phyloP scores from a whole-genome alignment of 2,113 vertebrate genomes.

The Tachysurus fulvidraco region DNA sequence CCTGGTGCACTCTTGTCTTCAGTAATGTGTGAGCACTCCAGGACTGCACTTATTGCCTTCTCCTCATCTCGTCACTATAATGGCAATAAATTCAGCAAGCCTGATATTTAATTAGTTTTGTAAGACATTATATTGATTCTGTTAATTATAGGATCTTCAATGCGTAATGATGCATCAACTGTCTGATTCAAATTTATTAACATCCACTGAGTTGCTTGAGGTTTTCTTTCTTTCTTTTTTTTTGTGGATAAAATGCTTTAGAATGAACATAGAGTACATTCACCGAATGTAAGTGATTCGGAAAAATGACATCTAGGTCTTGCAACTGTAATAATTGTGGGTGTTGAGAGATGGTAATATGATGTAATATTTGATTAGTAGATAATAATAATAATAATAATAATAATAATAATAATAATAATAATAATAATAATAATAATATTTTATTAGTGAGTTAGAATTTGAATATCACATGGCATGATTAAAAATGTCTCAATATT shows the following conservation, averaged over 20 bases:
- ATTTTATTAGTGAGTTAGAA: neutral
- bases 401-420: too few relatives aligned
- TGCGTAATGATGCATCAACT: conserved; percentile 21
- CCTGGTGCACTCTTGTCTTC: neutral
- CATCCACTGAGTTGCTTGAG: neutral
- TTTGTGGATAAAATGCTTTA: neutral
- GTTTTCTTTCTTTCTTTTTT: neutral
- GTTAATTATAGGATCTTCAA: conserved; percentile 22
- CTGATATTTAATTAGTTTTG: conserved; percentile 28
- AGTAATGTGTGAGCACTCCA: conserved; percentile 18
- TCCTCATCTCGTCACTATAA: conserved; percentile 6
- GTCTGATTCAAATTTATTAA: conserved; percentile 15
- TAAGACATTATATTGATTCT: conserved; percentile 29
- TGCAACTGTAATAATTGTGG: neutral
- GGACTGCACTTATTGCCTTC: conserved; percentile 15
- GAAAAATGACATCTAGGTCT: neutral
- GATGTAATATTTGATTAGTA: neutral
- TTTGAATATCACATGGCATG: neutral
- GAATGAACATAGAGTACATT: neutral
- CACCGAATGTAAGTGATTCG: neutral
- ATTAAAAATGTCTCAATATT: neutral
- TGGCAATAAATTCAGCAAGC: conserved; percentile 28
- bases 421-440: too few relatives aligned
- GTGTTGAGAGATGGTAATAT: neutral
- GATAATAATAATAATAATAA: too few relatives aligned